phyloP scores from a whole-genome alignment of 2,113 vertebrate species.

The Tursiops truncatus region DNA sequence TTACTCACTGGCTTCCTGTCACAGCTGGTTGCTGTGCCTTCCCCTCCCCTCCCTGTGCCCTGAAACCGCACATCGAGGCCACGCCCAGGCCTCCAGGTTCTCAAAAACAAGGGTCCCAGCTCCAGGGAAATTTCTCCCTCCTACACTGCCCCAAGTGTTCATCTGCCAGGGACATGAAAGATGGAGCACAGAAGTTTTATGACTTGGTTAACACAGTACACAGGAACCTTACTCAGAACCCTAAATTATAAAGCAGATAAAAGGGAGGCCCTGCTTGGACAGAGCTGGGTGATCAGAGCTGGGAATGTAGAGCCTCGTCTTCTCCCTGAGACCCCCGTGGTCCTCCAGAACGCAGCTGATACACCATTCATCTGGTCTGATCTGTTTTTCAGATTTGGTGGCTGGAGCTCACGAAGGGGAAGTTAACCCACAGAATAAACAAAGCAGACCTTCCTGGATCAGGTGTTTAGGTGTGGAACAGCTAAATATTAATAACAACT shows the following conservation, averaged over 20 bases:
- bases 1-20: background rate
- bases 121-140: background rate
- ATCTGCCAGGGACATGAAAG: background rate
- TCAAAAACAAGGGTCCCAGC: background rate
- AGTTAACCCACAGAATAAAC: background rate
- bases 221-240: background rate
- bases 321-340: background rate
- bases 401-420: background rate
- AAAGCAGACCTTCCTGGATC: background rate
- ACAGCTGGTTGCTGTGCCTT: background rate
- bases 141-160: background rate
- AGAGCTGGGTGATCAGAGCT: background rate
- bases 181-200: too few relatives aligned
- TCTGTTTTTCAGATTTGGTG: background rate
- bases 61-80: rapidly evolving
- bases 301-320: background rate
- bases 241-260: background rate
- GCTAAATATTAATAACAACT: background rate
- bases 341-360: background rate
- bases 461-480: background rate
- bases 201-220: background rate
- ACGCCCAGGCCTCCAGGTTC: background rate
- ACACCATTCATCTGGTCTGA: background rate
- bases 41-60: background rate
- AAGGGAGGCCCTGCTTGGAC: background rate